Percentiles rank a stretch among this genome's conserved stretches.
Evolutionary conservation across 2,888 invertebrate genomes (phyloP).

Genomic region (Electrophaes corylata): DNA sequence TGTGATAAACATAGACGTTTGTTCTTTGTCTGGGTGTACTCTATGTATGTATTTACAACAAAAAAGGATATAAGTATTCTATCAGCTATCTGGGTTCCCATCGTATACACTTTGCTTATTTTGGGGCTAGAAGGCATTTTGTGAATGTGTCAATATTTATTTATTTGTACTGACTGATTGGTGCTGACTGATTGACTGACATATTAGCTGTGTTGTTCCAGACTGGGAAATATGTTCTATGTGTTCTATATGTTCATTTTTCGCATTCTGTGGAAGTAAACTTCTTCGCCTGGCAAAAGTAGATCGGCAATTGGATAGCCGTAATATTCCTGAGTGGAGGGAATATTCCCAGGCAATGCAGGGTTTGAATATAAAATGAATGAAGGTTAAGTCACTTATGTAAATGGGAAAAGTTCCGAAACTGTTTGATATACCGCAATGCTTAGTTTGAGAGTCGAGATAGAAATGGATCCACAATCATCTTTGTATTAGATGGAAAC

Average conservation of each 20-base stretch:
- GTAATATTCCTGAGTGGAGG: conserved; percentile 58
- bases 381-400: conserved; percentile 64
- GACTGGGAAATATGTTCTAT: conserved; percentile 9
- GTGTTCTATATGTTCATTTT: not conserved
- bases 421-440: conserved; percentile 45
- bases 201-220: conserved; percentile 11
- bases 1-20: too few species aligned
- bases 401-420: conserved; percentile 58
- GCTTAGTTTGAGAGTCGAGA: conserved; percentile 31
- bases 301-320: conserved; percentile 37
- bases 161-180: too few species aligned
- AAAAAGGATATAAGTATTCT: too few species aligned
- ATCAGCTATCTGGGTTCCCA: too few species aligned
- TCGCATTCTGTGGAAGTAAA: conserved; percentile 18
- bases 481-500: conserved; percentile 26
- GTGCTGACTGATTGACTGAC: too few species aligned
- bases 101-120: too few species aligned
- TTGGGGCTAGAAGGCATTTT: too few species aligned
- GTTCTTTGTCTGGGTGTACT: too few species aligned
- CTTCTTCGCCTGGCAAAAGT: conserved; percentile 18
- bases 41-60: too few species aligned
- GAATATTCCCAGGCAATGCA: conserved; percentile 50
- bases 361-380: conserved; percentile 62
- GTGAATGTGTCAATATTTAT: too few species aligned
- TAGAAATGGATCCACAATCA: conserved; percentile 30